Evolutionary conservation across 1,140 invertebrate genomes (phyloP), one percentile per base, ranked within the genome.

Genomic region (Drosophila quadrilineata): DNA sequence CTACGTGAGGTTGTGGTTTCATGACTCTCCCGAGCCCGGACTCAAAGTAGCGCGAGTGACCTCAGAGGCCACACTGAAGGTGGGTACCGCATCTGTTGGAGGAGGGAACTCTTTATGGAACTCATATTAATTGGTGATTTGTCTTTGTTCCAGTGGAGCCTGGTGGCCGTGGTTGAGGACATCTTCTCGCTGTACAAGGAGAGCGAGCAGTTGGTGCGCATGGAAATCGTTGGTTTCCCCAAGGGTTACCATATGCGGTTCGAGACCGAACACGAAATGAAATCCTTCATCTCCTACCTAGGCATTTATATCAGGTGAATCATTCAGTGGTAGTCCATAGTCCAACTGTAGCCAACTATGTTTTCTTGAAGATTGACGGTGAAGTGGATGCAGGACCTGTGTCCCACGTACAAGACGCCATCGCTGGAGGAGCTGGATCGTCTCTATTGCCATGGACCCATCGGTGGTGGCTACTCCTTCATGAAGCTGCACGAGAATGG

Each of bases 341-440:
- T 26, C 22, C 8, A 22, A 16, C 2, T 22, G 3, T 17, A 14
- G 6, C 14, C 31, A 29, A 28, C 8, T 22, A 38, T n/a, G 45
- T 48, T 4, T 17, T 24, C 33, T 74, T 82, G 8, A 62, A 93
- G 96, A 72, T 91, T 98, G 43, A 94, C 94, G 54, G 93, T 94
- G 16, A 97, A 96, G 90, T 98, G 96, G 96, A 97, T 94, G 19
- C 96, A 96, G 84, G 96, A 97, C 91, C 90, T 98, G 35, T 98
- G 96, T 85, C 93, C 93, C 85, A 93, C 96, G 66, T 91, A 96
- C 31, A 89, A 91, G 46, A 95, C 95, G 2, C 96, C 96, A 16
- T 95, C 94, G 10, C 90, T 98, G 26, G 91, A 93, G 71, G 92
- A 92, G 74, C 87, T 98, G n/a, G 92, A 94, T 70, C 90, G 91